phyloP scores from a whole-genome alignment of 2,113 vertebrate species.

The Petromus typicus region DNA sequence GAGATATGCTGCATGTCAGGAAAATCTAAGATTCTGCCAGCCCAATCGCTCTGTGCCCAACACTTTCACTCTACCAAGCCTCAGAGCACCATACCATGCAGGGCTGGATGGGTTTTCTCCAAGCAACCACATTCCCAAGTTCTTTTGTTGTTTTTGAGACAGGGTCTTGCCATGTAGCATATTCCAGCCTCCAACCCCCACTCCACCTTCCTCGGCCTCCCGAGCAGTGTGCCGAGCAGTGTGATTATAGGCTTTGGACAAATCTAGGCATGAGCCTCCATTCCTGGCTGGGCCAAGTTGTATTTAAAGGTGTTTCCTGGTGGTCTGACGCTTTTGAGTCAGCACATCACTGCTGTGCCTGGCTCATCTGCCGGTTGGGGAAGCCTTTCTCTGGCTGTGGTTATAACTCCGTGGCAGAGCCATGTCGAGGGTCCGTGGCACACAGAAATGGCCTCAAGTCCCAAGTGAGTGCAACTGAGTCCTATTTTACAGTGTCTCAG shows the following conservation, averaged over 20 bases:
- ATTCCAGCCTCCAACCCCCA: background rate
- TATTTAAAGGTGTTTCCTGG: no score
- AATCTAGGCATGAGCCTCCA: background rate
- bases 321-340: background rate
- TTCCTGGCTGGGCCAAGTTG: background rate
- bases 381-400: background rate
- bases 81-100: background rate
- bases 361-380: background rate
- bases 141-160: background rate
- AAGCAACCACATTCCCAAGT: background rate
- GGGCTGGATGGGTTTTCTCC: conserved; percentile 1
- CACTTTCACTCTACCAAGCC: no score
- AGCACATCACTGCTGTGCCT: background rate
- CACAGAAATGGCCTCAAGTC: background rate
- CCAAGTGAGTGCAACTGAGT: background rate
- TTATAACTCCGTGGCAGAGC: background rate
- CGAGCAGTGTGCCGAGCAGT: background rate
- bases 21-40: background rate
- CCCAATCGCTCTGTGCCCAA: conserved; percentile 5
- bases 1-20: background rate
- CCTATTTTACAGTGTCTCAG: conserved; percentile 25
- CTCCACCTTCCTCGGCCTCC: background rate
- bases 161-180: background rate
- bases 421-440: conserved; percentile 20
- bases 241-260: background rate